phyloP scores from a whole-genome alignment of 2,797 vertebrate species.

The Microctenopoma lineatum region DNA sequence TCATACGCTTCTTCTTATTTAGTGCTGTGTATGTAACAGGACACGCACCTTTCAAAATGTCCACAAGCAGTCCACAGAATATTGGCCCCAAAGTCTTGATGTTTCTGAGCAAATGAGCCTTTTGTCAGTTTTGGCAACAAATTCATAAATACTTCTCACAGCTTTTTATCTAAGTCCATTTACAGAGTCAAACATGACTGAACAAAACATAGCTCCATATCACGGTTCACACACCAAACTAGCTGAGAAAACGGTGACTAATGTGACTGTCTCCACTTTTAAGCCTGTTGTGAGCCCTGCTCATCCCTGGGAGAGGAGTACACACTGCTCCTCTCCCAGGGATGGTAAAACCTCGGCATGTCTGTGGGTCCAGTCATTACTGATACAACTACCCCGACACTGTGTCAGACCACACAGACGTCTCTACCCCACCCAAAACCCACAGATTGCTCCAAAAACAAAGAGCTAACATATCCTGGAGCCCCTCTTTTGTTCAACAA shows the following conservation, averaged over 20 bases:
- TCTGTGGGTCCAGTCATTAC: neutral
- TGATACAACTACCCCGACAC: slow-evolving; percentile 21
- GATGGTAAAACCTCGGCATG: slow-evolving; percentile 22
- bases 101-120: no score
- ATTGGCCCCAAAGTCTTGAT: no score
- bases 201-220: neutral
- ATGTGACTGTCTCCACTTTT: neutral
- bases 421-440: neutral
- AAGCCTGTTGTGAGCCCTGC: neutral
- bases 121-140: no score
- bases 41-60: no score
- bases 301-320: neutral
- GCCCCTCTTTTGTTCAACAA: slow-evolving; percentile 39
- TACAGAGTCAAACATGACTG: neutral
- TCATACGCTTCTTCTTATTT: no score
- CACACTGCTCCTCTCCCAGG: slow-evolving; percentile 7
- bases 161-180: neutral
- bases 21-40: no score
- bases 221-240: neutral
- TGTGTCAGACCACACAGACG: slow-evolving; percentile 15
- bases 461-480: slow-evolving; percentile 14
- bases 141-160: no score
- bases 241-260: neutral
- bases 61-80: no score
- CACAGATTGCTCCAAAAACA: slow-evolving; percentile 15